These are phyloP conservation scores for Menidia menidia DNA, from an alignment of 2,797 vertebrate genomes.

Conservation along the genomic window DNA sequence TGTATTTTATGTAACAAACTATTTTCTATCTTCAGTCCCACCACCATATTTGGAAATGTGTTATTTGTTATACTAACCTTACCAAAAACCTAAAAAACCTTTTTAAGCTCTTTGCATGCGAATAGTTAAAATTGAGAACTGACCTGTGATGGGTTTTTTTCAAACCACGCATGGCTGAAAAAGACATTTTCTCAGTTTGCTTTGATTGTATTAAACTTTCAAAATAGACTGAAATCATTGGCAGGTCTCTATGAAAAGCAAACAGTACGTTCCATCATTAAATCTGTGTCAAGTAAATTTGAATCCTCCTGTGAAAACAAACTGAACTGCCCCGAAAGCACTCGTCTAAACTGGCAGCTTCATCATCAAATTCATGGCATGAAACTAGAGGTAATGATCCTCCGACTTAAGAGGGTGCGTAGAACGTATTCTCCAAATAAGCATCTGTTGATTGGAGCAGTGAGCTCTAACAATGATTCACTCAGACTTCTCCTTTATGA, in stretches of 20 bases:
- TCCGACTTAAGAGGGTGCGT: slow-evolving; percentile 23
- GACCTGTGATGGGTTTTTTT: background rate
- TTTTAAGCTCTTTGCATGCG: background rate
- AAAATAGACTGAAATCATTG: background rate
- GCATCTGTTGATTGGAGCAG: slow-evolving; percentile 60
- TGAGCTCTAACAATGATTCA: slow-evolving; percentile 49
- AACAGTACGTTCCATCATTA: background rate
- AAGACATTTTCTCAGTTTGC: background rate
- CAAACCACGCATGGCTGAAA: background rate
- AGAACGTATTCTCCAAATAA: slow-evolving; percentile 56
- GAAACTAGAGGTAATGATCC: slow-evolving; percentile 5
- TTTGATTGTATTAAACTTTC: slow-evolving; percentile 1
- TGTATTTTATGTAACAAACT: background rate
- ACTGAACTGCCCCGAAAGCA: background rate
- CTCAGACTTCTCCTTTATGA: slow-evolving; percentile 65
- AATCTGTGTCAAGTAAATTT: background rate
- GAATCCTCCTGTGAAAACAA: background rate
- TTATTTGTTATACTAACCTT: too few species aligned
- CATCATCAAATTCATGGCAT: slow-evolving; percentile 24
- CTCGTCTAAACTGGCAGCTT: slow-evolving; percentile 1
- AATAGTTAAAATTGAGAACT: background rate
- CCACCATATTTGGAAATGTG: background rate
- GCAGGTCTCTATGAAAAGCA: background rate
- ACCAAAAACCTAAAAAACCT: background rate
- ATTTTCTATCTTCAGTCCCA: background rate